phyloP scores from a whole-genome alignment of 2,888 invertebrate genomes.

The Orthosia gracilis region DNA sequence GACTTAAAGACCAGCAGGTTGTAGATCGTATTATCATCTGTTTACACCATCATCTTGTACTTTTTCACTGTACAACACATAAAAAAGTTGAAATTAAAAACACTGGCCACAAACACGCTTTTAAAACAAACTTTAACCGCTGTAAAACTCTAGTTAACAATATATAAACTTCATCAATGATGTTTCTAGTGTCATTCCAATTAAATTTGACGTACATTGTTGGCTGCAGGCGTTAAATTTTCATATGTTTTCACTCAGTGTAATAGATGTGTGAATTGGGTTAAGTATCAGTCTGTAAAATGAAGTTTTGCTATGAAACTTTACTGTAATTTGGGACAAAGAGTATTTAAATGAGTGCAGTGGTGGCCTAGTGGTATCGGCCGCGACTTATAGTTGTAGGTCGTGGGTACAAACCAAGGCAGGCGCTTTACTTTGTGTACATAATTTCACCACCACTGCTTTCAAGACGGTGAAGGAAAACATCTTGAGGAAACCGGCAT shows the following conservation, averaged over 20 bases:
- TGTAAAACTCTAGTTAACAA: constrained; percentile 42
- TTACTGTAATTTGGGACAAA: constrained; percentile 50
- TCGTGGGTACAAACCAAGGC: no score
- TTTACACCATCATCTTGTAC: background rate
- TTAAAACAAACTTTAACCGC: constrained; percentile 16
- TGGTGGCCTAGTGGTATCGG: no score
- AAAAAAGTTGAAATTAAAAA: background rate
- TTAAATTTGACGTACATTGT: constrained; percentile 47
- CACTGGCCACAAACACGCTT: constrained; percentile 19
- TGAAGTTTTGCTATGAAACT: constrained; percentile 77
- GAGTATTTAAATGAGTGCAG: constrained; percentile 32
- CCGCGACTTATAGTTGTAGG: no score
- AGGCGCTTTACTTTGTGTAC: no score
- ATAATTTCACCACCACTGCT: no score
- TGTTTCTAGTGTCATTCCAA: constrained; percentile 49
- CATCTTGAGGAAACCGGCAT: no score
- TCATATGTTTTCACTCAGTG: constrained; percentile 48
- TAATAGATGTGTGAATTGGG: constrained; percentile 48
- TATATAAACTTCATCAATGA: constrained; percentile 42
- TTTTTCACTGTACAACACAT: background rate
- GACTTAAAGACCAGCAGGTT: no score
- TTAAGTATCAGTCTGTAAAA: constrained; percentile 71
- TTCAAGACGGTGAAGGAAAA: no score
- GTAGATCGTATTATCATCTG: no score
- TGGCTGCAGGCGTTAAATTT: constrained; percentile 45